These are phyloP conservation scores for Drosophila anomalipes DNA, from an alignment of 2,888 invertebrate genomes.

Conservation along the genomic window DNA sequence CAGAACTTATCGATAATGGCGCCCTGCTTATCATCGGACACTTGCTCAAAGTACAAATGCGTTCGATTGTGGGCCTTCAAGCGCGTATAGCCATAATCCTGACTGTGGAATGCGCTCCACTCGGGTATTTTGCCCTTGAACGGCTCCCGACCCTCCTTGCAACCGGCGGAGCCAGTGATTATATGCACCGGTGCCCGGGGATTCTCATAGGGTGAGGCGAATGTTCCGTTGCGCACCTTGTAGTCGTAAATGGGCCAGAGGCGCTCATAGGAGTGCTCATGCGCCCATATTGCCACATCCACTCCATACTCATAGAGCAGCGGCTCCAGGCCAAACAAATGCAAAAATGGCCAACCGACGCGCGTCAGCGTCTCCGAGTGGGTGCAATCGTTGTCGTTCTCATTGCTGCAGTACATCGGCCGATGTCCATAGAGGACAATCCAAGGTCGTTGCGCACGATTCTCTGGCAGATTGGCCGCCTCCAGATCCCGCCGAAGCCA, in stretches of 20 bases:
- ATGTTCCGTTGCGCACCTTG: conserved; percentile 89
- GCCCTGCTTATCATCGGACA: conserved; percentile 90
- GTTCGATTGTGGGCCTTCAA: conserved; percentile 92
- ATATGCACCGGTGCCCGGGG: conserved; percentile 96
- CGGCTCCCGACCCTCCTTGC: conserved; percentile 92
- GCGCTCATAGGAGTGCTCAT: conserved; percentile 98
- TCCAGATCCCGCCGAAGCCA: conserved; percentile 94
- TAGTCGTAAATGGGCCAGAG: conserved; percentile 97
- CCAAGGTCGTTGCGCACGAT: conserved; percentile 92
- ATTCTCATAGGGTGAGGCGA: conserved; percentile 86
- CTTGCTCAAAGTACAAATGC: conserved; percentile 96
- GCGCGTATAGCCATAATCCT: conserved; percentile 97
- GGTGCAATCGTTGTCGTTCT: conserved; percentile 92
- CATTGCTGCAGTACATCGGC: conserved; percentile 96
- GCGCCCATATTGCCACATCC: conserved; percentile 97
- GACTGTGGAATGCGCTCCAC: conserved; percentile 94
- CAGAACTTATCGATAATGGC: conserved; percentile 89
- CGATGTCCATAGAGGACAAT: conserved; percentile 93
- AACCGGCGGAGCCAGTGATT: conserved; percentile 96
- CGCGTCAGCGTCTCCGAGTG: conserved; percentile 88
- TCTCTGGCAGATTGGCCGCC: conserved; percentile 90
- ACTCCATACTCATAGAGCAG: conserved; percentile 95
- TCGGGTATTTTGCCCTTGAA: conserved; percentile 87
- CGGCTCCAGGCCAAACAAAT: conserved; percentile 92
- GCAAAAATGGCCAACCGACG: conserved; percentile 89